These are phyloP conservation scores for Noctua fimbriata DNA, from an alignment of 2,888 invertebrate genomes.

Conservation along the genomic window DNA sequence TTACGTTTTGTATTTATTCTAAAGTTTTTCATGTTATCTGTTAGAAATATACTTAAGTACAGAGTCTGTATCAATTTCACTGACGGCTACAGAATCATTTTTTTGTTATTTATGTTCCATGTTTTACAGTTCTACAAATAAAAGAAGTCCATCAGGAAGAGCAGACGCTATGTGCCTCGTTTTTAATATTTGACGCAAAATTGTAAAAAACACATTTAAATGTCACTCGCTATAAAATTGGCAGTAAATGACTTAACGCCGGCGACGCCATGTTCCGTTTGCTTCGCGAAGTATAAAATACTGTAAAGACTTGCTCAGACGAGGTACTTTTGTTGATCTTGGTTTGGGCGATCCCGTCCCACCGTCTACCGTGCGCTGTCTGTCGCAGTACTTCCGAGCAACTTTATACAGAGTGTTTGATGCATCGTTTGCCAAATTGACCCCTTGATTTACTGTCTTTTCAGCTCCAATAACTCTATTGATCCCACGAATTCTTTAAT, in stretches of 20 bases:
- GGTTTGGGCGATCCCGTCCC: too few species aligned
- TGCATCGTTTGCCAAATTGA: not conserved
- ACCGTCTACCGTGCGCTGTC: not conserved
- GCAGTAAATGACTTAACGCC: constrained; percentile 54
- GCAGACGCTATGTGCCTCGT: not conserved
- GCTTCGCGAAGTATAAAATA: constrained; percentile 35
- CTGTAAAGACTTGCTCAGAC: constrained; percentile 21
- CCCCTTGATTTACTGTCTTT: not conserved
- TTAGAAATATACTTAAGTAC: not conserved
- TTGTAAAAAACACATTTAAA: constrained; percentile 58
- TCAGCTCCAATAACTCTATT: not conserved
- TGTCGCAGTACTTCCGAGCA: not conserved
- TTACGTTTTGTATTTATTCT: not conserved
- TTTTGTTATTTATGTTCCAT: not conserved
- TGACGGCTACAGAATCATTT: not conserved
- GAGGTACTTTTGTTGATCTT: not conserved
- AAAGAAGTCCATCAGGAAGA: not conserved
- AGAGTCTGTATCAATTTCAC: not conserved
- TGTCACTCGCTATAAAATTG: constrained; percentile 55
- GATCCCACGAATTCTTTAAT: not conserved
- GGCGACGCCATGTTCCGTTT: constrained; percentile 32
- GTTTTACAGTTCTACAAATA: not conserved
- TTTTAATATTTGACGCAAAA: constrained; percentile 43
- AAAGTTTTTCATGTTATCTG: not conserved
- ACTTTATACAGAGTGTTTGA: not conserved